Base-by-base conservation (phyloP, 2,113 vertebrate genomes). In the Ranitomeya variabilis region DNA sequence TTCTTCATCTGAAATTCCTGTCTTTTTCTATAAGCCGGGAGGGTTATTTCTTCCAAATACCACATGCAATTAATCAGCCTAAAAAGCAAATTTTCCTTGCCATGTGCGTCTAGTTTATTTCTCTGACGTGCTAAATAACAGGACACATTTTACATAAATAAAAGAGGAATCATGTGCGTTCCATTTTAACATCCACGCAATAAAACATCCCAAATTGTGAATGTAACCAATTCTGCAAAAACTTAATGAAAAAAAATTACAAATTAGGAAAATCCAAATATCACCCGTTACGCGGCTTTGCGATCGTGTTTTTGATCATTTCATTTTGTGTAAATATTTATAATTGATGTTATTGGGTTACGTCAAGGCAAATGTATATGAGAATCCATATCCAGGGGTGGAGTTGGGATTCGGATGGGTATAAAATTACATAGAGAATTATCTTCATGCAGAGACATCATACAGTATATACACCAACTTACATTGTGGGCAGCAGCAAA, bases 121-220 rank as follows among this genome's bases (percentile, higher is more conserved):
- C 57, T 83, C 64, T 54, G 64, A 83, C 54, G 37, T 83, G 19
- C 62, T 7, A 54, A 83, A 83, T 54, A 54, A 83, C 23, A 26
- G 19, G 10, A 23, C 37, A 16, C 16, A 69, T 69, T 83, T 67
- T 11, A 83, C 64, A 51, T 83, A 83, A 51, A 83, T 83, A 64
- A 66, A 66, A 67, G 66, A 11, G 51, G 15, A 54, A 16, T 67
- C 81, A 83, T 69, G 13, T 83, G 64, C n/a, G 18, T 54, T 83
- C 67, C 21, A 83, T 83, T 83, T 83, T 23, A 83, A 23, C 81
- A 23, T 83, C 51, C 55, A 26, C 59, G 55, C 78, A 69, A 83
- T 51, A 69, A 83, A 54, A 83, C 14, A 54, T 51, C 11, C 15
- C 60, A 13, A 66, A 83, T 83, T 83, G 64, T 51, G 45, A 54